Evolutionary conservation across 2,888 invertebrate species (phyloP).

Genomic region (Acronicta alni): DNA sequence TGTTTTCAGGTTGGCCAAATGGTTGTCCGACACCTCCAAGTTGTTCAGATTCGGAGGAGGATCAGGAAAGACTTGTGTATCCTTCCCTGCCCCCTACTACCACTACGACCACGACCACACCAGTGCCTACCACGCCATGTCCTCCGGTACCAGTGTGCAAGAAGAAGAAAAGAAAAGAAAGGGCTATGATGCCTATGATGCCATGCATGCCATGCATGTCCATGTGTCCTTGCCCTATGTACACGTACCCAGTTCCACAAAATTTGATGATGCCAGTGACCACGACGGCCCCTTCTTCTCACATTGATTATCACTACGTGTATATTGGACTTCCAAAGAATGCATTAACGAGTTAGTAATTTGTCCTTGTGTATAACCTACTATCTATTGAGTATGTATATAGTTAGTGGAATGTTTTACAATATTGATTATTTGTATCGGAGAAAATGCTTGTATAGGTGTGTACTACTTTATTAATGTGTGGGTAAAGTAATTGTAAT

Average conservation of each 20-base stretch:
- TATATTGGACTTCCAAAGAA: conserved; percentile 73
- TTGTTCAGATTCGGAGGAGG: conserved; percentile 60
- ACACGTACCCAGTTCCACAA: conserved; percentile 9
- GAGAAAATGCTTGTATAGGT: neutral
- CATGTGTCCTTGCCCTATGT: conserved; percentile 23
- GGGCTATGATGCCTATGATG: neutral
- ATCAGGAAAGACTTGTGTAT: neutral
- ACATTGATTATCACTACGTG: conserved; percentile 62
- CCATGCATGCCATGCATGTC: conserved; percentile 29
- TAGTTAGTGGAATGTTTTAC: neutral
- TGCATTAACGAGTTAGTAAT: conserved; percentile 28
- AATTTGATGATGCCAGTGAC: neutral
- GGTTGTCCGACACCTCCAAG: conserved; percentile 65
- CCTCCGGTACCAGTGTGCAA: conserved; percentile 36
- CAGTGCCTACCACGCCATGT: conserved; percentile 40
- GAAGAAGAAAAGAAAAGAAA: conserved; percentile 34
- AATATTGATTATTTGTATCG: conserved; percentile 1
- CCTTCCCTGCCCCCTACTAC: neutral
- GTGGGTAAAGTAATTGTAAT: conserved; percentile 2
- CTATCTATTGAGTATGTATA: neutral
- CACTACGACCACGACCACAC: conserved; percentile 28
- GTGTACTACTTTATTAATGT: neutral
- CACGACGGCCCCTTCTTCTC: neutral
- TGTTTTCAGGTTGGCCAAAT: conserved; percentile 15
- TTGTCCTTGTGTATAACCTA: neutral